Evolutionary conservation across 2,888 invertebrate species (phyloP), one percentile per base, ranked within the genome.

Genomic region (Papilio protenor): DNA sequence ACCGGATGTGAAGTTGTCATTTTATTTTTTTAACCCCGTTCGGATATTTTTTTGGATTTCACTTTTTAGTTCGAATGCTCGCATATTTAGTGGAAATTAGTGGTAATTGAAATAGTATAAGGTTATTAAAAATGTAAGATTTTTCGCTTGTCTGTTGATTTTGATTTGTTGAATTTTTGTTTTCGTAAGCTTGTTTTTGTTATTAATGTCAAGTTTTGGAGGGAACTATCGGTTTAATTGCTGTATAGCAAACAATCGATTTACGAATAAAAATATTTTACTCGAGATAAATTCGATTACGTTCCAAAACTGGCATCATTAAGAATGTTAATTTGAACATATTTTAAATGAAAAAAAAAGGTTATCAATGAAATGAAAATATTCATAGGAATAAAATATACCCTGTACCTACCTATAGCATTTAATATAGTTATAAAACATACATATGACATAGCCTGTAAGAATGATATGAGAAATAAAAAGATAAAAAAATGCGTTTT

Each of bases 351-450:
- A 61, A 70, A 76, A 74, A n/a, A 52, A 61, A 77, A 69, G 70
- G 78, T 81, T 79, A 75, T 81, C 79, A 80, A 80, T 80, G 77
- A 83, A 80, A 84, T 81, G 83, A 84, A 75, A 82, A 75, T 83
- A 85, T 85, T 81, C 80, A 84, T 85, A 87, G 81, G 82, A 81
- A 84, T 86, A 87, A 85, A 85, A 84, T 89, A 87, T 90, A 92
- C 91, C 91, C 88, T 88, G 91, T 92, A 92, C 92, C 92, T 92
- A 92, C 88, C 86, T 87, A 86, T 89, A 89, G 86, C 83, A 81
- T 84, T 80, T 86, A 88, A 87, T 81, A 84, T 87, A 89, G 86
- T 81, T 84, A 85, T 87, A 85, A 85, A 81, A 84, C 85, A 85
- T 87, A 89, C 89, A 90, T 90, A 89, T 91, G 89, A 90, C 85